These are phyloP conservation scores for Drosophila lowei DNA, from an alignment of 1,140 invertebrate species.

Conservation along the genomic window DNA sequence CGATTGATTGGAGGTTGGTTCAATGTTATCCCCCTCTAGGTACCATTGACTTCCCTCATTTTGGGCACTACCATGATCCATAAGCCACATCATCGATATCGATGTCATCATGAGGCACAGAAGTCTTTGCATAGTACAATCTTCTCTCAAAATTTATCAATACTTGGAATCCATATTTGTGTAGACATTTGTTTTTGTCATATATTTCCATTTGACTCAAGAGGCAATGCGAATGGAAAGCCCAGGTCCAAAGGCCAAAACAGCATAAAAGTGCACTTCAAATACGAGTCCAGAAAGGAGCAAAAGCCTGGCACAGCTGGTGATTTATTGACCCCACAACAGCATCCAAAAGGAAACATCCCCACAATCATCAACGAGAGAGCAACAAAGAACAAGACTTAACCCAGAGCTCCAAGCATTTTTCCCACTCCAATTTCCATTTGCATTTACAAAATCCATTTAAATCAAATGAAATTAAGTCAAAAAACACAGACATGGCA, in stretches of 20 bases:
- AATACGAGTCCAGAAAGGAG: conserved; percentile 52
- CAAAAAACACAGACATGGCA: conserved; percentile 22
- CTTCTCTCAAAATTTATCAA: background rate
- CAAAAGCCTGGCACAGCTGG: conserved; percentile 63
- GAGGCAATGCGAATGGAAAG: conserved; percentile 32
- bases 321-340: conserved; percentile 72
- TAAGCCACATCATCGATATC: conserved; percentile 16
- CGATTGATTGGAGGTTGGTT: no score
- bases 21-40: no score
- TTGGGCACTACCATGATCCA: background rate
- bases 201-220: conserved; percentile 23
- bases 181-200: background rate
- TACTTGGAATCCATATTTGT: conserved; percentile 22
- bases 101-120: conserved; percentile 37
- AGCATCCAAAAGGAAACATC: conserved; percentile 21
- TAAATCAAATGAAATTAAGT: conserved; percentile 79
- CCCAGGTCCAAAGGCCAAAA: background rate
- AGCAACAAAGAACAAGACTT: conserved; percentile 28
- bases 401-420: conserved; percentile 21
- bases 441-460: conserved; percentile 40
- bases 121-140: conserved; percentile 31
- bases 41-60: conserved; percentile 4
- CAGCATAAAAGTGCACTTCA: conserved; percentile 24
- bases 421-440: conserved; percentile 3
- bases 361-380: conserved; percentile 42